These are phyloP conservation scores for Cordilura impudica DNA, from an alignment of 2,888 invertebrate species.

Conservation along the genomic window DNA sequence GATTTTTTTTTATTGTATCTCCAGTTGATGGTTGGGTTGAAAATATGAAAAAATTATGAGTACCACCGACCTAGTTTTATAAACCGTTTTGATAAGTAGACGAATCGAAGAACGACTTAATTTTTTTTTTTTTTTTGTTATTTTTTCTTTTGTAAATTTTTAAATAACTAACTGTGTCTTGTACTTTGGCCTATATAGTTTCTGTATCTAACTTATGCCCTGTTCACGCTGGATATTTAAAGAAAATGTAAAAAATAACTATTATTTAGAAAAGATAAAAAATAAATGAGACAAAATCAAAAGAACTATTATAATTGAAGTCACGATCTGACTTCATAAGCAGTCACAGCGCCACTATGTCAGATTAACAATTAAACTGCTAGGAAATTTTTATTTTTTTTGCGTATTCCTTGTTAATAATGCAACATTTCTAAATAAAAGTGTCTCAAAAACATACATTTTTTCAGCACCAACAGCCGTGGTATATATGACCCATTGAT, in stretches of 20 bases:
- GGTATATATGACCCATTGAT: too few relatives aligned
- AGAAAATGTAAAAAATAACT: background rate
- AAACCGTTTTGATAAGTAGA: constrained; percentile 4
- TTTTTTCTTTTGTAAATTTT: background rate
- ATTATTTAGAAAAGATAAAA: too few relatives aligned
- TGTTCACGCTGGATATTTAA: background rate
- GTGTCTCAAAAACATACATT: too few relatives aligned
- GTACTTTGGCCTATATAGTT: constrained; percentile 16
- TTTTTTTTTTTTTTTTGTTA: background rate
- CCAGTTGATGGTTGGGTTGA: constrained; percentile 12
- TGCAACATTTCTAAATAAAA: too few relatives aligned
- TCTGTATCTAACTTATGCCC: background rate
- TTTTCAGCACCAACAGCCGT: too few relatives aligned
- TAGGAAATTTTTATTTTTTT: too few relatives aligned
- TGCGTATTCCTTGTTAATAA: too few relatives aligned
- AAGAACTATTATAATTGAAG: too few relatives aligned
- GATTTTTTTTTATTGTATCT: constrained; percentile 11
- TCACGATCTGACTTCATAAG: too few relatives aligned
- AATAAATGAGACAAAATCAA: too few relatives aligned
- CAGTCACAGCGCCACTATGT: too few relatives aligned
- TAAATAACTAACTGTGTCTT: constrained; percentile 37
- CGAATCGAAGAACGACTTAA: background rate
- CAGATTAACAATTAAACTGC: too few relatives aligned
- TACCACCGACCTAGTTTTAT: constrained; percentile 39
- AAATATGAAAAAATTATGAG: constrained; percentile 7